These are phyloP conservation scores for Parnassius smintheus DNA, from an alignment of 2,888 invertebrate species.

Conservation along the genomic window DNA sequence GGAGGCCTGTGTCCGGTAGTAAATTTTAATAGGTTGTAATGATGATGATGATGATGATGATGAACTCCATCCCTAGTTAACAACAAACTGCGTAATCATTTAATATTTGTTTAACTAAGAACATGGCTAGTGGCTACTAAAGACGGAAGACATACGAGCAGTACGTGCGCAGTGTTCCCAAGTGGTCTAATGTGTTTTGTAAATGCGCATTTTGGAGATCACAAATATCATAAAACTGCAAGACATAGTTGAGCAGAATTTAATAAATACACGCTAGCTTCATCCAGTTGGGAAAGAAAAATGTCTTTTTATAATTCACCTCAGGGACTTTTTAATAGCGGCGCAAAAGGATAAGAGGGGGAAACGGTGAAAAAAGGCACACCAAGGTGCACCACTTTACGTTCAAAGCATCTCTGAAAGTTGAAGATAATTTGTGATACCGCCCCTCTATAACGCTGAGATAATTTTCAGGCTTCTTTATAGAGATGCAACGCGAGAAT, in stretches of 20 bases:
- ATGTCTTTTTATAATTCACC: slow-evolving; percentile 49
- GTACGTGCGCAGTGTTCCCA: too few relatives aligned
- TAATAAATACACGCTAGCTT: slow-evolving; percentile 28
- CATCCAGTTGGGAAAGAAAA: slow-evolving; percentile 30
- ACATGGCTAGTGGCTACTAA: too few relatives aligned
- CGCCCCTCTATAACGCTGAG: slow-evolving; percentile 15
- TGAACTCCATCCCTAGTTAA: too few relatives aligned
- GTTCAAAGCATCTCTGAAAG: slow-evolving; percentile 30
- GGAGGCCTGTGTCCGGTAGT: too few relatives aligned
- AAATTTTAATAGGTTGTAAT: too few relatives aligned
- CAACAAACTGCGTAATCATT: too few relatives aligned
- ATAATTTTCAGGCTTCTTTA: slow-evolving; percentile 12
- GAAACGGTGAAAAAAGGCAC: slow-evolving; percentile 36
- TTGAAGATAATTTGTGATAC: slow-evolving; percentile 34
- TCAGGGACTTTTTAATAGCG: slow-evolving; percentile 47
- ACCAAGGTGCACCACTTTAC: slow-evolving; percentile 31
- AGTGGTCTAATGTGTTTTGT: too few relatives aligned
- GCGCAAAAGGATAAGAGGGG: slow-evolving; percentile 39
- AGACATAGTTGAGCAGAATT: slow-evolving; percentile 15
- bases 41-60: too few relatives aligned
- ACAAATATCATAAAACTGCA: slow-evolving; percentile 23
- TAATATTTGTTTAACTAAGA: too few relatives aligned
- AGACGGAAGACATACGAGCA: too few relatives aligned
- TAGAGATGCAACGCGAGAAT: slow-evolving; percentile 1
- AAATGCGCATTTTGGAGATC: neutral